A percentile compares a stretch with the other conserved stretches of the same genome.
Conservation (phyloP, 1,140 invertebrate genomes). For the Campoletis sonorensis region DNA sequence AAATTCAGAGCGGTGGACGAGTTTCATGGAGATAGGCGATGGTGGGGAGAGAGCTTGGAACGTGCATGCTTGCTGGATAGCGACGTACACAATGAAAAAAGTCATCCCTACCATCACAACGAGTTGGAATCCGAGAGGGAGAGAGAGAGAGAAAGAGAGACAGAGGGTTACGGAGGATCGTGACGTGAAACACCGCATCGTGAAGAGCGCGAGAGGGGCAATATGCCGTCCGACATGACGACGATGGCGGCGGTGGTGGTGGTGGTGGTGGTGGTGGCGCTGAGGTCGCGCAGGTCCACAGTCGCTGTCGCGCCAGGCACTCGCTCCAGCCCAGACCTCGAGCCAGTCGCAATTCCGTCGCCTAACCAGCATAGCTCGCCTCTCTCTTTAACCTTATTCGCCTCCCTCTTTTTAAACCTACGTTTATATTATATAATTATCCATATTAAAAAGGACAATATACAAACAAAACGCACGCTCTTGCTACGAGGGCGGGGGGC, state of each 20-base stretch:
- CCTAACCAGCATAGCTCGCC: conserved; percentile 74
- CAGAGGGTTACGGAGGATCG: background rate
- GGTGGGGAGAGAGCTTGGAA: background rate
- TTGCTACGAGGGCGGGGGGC: conserved; percentile 8
- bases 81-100: background rate
- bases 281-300: conserved; percentile 60
- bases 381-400: conserved; percentile 67
- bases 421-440: conserved; percentile 23
- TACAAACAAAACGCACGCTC: background rate
- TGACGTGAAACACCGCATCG: background rate
- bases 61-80: background rate
- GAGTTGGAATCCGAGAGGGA: background rate
- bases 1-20: conserved; percentile 2
- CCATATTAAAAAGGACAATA: conserved; percentile 41
- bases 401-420: conserved; percentile 44
- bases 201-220: conserved; percentile 46
- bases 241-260: background rate
- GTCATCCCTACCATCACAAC: background rate
- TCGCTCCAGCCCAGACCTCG: conserved; percentile 70
- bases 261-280: conserved; percentile 60
- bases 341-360: conserved; percentile 75
- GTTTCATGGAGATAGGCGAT: background rate
- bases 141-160: conserved; percentile 14
- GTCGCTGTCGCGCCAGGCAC: conserved; percentile 70
- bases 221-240: conserved; percentile 12